Percentiles rank a stretch among this genome's conserved stretches.
Conservation (phyloP, 1,140 invertebrate species). For the Euura lappo region DNA sequence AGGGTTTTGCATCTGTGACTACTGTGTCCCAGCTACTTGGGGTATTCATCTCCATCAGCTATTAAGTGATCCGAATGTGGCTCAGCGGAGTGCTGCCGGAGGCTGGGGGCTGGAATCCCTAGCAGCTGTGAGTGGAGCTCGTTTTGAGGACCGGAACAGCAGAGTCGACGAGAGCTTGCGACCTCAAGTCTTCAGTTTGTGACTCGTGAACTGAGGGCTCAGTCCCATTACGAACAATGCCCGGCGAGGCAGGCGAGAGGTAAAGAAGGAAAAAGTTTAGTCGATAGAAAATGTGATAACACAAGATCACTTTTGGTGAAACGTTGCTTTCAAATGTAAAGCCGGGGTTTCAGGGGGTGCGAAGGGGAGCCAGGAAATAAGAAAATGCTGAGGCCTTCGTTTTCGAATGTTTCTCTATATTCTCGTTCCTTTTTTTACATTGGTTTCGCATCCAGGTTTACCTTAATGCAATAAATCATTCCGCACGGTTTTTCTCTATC, state of each 20-base stretch:
- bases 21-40: background rate
- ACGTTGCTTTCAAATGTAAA: background rate
- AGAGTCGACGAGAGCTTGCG: background rate
- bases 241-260: background rate
- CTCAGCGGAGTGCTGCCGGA: background rate
- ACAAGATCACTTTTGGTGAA: background rate
- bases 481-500: background rate
- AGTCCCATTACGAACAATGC: background rate
- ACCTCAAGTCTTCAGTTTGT: background rate
- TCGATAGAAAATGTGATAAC: background rate
- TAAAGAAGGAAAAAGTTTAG: background rate
- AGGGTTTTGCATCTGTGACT: background rate
- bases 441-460: no score
- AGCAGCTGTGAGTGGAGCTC: background rate
- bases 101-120: background rate
- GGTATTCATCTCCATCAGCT: constrained; percentile 3
- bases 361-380: no score
- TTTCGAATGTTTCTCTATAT: no score
- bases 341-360: background rate
- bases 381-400: no score
- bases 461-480: no score
- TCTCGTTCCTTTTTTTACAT: no score
- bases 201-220: background rate
- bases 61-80: background rate
- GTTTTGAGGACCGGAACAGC: background rate